Percentiles rank a stretch among this genome's conserved stretches.
phyloP scores from a whole-genome alignment of 2,113 vertebrate genomes.

The Zeus faber region DNA sequence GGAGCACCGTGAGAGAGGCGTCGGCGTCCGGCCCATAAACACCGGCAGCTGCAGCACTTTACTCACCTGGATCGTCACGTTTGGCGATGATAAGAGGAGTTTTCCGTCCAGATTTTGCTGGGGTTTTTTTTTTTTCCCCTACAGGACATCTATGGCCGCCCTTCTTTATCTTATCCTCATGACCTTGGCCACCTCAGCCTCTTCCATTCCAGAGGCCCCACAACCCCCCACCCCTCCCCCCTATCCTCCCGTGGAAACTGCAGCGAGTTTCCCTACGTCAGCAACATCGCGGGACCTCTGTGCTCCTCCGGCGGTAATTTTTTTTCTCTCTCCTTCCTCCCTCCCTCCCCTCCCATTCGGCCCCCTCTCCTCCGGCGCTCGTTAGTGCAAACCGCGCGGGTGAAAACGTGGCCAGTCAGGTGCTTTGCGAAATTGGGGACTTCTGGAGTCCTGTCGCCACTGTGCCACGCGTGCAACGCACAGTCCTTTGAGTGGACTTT shows the following conservation, averaged over 20 bases:
- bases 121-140: slow-evolving; percentile 62
- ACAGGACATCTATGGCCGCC: slow-evolving; percentile 47
- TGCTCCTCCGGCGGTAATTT: slow-evolving; percentile 57
- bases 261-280: slow-evolving; percentile 61
- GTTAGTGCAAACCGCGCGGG: slow-evolving; percentile 70
- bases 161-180: slow-evolving; percentile 61
- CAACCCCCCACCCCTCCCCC: slow-evolving; percentile 28
- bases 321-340: no score
- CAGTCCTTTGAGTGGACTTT: slow-evolving; percentile 51
- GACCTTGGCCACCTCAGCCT: slow-evolving; percentile 62
- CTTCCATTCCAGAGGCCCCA: no score
- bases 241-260: slow-evolving; percentile 59
- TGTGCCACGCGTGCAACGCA: no score
- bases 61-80: no score
- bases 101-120: slow-evolving; percentile 37
- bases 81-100: background rate
- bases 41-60: no score
- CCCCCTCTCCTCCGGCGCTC: slow-evolving; percentile 59
- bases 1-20: no score
- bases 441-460: no score
- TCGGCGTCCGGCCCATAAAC: no score
- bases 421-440: no score
- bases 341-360: background rate
- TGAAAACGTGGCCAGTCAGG: slow-evolving; percentile 65
- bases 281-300: slow-evolving; percentile 70